Base-by-base conservation (phyloP, 1,140 invertebrate genomes). In the Antheraea pernyi region DNA sequence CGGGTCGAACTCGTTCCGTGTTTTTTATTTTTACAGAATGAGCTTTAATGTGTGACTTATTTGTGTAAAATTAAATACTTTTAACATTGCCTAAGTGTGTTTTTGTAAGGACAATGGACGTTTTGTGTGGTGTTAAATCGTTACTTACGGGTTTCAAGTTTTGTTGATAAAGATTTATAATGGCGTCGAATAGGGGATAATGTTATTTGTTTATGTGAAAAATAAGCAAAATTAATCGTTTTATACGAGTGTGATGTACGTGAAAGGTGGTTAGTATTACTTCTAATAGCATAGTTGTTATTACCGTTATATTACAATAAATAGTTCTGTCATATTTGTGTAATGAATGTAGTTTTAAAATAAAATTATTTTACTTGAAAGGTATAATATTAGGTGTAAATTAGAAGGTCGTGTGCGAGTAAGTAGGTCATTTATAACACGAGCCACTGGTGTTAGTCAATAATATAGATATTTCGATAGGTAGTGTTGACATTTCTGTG, bases 401-500 rank as follows among this genome's bases (percentile, higher is more conserved):
- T 42, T 53, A 53, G 46, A 53, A 53, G 46, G 46, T 13, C 46
- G 6, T 53, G 11, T 53, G 0, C 46, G 6, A 53, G 46, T 58
- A 65, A 77, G 69, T 85, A 76, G 77, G 80, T 48, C 79, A 76
- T 61, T 65, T 7, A 53, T 53, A 53, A 53, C 16, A 53, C 16
- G 46, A 53, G 16, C 46, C 7, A 59, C 22, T 65, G 19, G 69
- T 74, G 68, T 85, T 85, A 71, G 80, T 83, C 77, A 82, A 83
- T 82, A 83, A 61, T 39, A 59, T 62, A 18, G 64, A 63, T 69
- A 71, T 68, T 73, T 59, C 19, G 74, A 71, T 77, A 73, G 71
- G 75, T 74, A 39, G 72, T 88, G 85, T 89, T 88, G 89, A 87
- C 86, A 88, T 88, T 88, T 86, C 75, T 71, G 71, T 89, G 81